Evolutionary conservation across 2,113 vertebrate species (phyloP).

Genomic region (Neofelis nebulosa): DNA sequence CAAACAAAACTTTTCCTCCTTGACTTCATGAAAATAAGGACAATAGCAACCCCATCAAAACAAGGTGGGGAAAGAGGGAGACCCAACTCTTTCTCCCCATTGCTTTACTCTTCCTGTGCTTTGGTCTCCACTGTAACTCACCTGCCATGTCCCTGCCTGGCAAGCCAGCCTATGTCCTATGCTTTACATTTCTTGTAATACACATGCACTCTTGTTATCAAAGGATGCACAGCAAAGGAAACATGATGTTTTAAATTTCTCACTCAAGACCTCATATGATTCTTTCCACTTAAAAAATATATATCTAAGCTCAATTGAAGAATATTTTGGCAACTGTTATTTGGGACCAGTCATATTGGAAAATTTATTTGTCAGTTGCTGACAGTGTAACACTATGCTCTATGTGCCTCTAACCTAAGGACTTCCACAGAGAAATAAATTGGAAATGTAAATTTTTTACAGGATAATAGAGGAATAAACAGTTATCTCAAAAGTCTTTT

Average conservation of each 20-base stretch:
- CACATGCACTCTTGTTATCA: neutral
- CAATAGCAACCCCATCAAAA: neutral
- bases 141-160: neutral
- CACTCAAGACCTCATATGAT: neutral
- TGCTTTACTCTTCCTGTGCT: neutral
- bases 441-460: constrained; percentile 9
- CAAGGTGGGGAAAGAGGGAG: neutral
- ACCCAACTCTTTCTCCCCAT: neutral
- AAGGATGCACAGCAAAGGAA: neutral
- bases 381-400: neutral
- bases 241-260: neutral
- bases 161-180: neutral
- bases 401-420: neutral
- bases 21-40: neutral
- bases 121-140: neutral
- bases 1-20: neutral
- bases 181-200: neutral
- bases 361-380: constrained; percentile 8
- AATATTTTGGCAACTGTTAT: neutral
- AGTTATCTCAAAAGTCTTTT: neutral
- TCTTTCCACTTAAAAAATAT: neutral
- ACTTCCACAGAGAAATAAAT: constrained; percentile 23
- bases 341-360: neutral
- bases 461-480: neutral
- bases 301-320: neutral